These are phyloP conservation scores for Cryptomyrus ogoouensis DNA, from an alignment of 2,113 vertebrate genomes.

Conservation along the genomic window DNA sequence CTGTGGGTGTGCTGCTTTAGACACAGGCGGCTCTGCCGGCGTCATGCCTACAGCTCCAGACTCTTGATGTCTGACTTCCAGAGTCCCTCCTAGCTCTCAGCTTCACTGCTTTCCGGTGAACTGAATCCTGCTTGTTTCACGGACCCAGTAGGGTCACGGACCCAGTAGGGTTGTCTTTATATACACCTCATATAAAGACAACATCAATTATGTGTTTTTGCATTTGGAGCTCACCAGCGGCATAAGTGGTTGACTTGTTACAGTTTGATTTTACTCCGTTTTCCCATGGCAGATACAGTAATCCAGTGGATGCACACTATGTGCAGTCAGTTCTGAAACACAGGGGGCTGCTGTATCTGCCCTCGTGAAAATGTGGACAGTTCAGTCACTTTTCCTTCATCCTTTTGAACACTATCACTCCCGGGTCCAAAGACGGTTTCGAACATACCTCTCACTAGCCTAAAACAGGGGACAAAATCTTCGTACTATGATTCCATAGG, in stretches of 20 bases:
- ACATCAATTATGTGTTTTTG: neutral
- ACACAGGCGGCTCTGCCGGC: neutral
- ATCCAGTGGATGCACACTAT: neutral
- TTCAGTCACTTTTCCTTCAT: neutral
- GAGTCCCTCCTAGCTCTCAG: neutral
- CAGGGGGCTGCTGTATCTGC: slow-evolving; percentile 12
- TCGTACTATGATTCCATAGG: slow-evolving; percentile 31
- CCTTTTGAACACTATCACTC: neutral
- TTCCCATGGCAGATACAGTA: neutral
- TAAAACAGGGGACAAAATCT: neutral
- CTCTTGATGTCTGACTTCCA: neutral
- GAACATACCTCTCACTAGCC: neutral
- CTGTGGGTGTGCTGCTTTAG: neutral
- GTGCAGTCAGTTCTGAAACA: neutral
- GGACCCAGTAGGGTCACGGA: neutral
- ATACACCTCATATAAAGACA: neutral
- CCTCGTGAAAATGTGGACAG: neutral
- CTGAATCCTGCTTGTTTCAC: neutral
- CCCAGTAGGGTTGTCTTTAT: too few species aligned
- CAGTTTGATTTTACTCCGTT: neutral
- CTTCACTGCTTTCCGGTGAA: neutral
- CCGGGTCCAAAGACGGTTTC: neutral
- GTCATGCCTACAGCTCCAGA: too few species aligned
- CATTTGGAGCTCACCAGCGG: neutral
- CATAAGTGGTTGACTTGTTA: neutral